These are phyloP conservation scores for Prunella strophiata DNA, from an alignment of 2,797 vertebrate species.

Conservation along the genomic window DNA sequence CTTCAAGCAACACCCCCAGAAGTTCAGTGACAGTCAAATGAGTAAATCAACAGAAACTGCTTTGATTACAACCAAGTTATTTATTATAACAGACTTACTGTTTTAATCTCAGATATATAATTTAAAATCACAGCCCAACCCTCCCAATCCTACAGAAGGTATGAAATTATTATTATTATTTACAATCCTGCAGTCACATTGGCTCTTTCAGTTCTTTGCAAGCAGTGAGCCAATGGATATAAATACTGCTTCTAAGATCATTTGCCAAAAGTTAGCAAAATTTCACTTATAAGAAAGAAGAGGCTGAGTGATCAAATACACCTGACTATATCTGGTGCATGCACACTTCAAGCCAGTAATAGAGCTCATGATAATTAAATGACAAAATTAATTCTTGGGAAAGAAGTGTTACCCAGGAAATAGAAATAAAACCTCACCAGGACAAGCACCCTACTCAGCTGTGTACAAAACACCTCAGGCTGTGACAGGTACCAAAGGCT, in stretches of 20 bases:
- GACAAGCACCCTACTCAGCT: not conserved
- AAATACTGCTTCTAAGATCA: not conserved
- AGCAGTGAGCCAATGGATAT: not conserved
- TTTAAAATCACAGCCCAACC: not conserved
- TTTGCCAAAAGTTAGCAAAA: not conserved
- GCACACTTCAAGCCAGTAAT: not conserved
- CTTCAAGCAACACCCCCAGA: not conserved
- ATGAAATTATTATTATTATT: not conserved
- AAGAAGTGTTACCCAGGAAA: not conserved
- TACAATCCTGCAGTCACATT: not conserved
- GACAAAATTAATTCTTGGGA: not conserved
- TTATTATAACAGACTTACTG: not conserved
- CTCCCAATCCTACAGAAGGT: not conserved
- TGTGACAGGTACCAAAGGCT: not conserved
- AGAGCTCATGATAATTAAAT: not conserved
- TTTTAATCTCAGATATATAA: not conserved
- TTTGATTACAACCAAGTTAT: not conserved
- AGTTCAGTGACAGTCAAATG: not conserved
- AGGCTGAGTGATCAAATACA: not conserved
- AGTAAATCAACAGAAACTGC: not conserved
- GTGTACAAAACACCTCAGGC: not conserved
- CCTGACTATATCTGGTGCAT: not conserved
- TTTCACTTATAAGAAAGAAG: not conserved
- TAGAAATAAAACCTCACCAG: not conserved
- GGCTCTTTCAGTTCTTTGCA: not conserved